These are phyloP conservation scores for Lateolabrax maculatus DNA, from an alignment of 2,797 vertebrate species.

Conservation along the genomic window DNA sequence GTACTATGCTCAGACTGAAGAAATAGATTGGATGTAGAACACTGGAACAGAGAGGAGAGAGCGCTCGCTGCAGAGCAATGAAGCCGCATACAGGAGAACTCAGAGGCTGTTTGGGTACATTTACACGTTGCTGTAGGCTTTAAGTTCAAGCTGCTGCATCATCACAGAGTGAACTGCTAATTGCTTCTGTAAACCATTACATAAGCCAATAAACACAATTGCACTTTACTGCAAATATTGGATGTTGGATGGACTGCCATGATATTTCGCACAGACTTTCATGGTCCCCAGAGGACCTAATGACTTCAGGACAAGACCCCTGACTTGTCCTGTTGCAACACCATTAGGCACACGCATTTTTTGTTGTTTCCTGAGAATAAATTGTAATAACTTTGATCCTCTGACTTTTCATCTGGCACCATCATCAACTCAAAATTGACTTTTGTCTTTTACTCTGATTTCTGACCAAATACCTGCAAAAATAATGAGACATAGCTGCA, in stretches of 20 bases:
- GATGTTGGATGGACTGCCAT: background rate
- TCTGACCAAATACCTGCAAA: background rate
- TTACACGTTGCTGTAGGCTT: constrained; percentile 33
- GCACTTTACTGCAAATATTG: constrained; percentile 21
- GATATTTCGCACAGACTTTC: background rate
- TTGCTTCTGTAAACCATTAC: constrained; percentile 47
- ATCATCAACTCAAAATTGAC: too few relatives aligned
- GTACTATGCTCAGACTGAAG: constrained; percentile 51
- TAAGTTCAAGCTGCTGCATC: constrained; percentile 21
- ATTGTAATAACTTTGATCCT: background rate
- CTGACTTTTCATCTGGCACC: too few relatives aligned
- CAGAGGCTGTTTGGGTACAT: background rate
- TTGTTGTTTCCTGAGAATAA: background rate
- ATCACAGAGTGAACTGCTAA: constrained; percentile 26
- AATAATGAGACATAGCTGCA: too few relatives aligned
- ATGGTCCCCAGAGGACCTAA: background rate
- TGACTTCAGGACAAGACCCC: too few relatives aligned
- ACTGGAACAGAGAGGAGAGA: constrained; percentile 25
- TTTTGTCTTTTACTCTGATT: background rate
- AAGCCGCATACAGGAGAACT: constrained; percentile 21
- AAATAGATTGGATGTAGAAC: constrained; percentile 60
- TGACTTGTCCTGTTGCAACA: too few relatives aligned
- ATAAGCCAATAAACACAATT: constrained; percentile 45
- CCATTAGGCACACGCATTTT: too few relatives aligned
- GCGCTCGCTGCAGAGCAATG: constrained; percentile 32